Conservation (phyloP, 2,797 vertebrate species). For the Syngnathus acus region DNA sequence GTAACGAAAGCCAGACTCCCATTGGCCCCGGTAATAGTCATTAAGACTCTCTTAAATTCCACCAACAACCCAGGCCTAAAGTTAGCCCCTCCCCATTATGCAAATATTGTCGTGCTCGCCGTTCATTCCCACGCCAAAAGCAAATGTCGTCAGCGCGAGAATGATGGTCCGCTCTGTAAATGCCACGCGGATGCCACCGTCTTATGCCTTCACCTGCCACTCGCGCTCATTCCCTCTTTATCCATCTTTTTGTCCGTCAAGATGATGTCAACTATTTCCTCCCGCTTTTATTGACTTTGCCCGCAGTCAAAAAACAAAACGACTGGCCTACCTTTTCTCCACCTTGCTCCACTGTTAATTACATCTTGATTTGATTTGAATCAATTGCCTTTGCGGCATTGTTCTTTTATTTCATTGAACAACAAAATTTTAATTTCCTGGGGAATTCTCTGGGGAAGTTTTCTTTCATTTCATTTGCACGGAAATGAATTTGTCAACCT, state of each 20-base stretch:
- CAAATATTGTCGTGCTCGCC: neutral
- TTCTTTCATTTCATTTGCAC: conserved; percentile 54
- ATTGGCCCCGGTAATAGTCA: too few species aligned
- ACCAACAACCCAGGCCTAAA: neutral
- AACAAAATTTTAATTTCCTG: conserved; percentile 41
- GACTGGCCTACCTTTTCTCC: conserved; percentile 33
- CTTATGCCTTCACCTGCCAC: conserved; percentile 44
- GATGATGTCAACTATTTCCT: conserved; percentile 36
- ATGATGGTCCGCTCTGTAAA: conserved; percentile 64
- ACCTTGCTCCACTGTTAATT: conserved; percentile 42
- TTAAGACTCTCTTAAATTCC: too few species aligned
- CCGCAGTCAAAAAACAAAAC: conserved; percentile 12
- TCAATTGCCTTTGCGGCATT: conserved; percentile 17
- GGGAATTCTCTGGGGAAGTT: conserved; percentile 49
- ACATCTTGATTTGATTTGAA: conserved; percentile 26
- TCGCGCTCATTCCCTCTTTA: conserved; percentile 30
- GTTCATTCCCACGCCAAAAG: conserved; percentile 47
- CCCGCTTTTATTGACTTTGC: conserved; percentile 12
- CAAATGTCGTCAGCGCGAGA: conserved; percentile 48
- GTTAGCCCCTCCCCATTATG: neutral
- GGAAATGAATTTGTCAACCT: conserved; percentile 61
- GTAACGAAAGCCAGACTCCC: too few species aligned
- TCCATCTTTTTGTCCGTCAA: conserved; percentile 30
- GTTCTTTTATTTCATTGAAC: conserved; percentile 49
- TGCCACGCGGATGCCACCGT: conserved; percentile 60